These are phyloP conservation scores for Nyctereutes procyonoides DNA, from an alignment of 2,113 vertebrate species.

Conservation along the genomic window DNA sequence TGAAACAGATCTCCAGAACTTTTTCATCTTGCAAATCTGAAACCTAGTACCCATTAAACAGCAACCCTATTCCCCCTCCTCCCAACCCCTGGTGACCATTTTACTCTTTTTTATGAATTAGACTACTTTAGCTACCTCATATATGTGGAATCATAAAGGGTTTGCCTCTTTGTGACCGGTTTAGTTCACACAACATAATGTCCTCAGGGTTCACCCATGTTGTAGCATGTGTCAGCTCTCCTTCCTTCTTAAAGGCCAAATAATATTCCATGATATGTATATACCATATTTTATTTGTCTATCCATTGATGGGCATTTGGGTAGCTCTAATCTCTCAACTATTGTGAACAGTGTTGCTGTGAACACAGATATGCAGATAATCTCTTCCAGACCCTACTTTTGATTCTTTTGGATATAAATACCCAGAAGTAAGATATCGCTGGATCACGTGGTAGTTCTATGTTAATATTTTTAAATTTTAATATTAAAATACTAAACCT, in stretches of 20 bases:
- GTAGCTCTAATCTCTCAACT: background rate
- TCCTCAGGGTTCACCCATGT: background rate
- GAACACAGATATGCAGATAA: background rate
- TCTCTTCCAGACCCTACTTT: background rate
- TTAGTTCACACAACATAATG: background rate
- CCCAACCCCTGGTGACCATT: background rate
- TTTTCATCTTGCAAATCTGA: background rate
- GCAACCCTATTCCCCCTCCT: background rate
- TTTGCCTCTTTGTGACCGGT: background rate
- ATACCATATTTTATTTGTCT: background rate
- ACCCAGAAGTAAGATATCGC: background rate
- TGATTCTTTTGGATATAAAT: background rate
- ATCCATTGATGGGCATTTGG: background rate
- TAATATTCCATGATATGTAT: background rate
- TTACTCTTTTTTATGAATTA: background rate
- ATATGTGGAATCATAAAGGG: background rate
- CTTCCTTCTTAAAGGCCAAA: background rate
- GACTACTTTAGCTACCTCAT: background rate
- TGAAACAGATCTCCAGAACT: background rate
- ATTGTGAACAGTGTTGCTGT: background rate
- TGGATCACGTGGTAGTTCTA: background rate
- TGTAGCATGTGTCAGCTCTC: background rate
- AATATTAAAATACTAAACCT: background rate
- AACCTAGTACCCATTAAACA: background rate
- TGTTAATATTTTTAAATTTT: background rate